phyloP scores from a whole-genome alignment of 2,888 invertebrate genomes.

The Archaeoteleia sp. region DNA sequence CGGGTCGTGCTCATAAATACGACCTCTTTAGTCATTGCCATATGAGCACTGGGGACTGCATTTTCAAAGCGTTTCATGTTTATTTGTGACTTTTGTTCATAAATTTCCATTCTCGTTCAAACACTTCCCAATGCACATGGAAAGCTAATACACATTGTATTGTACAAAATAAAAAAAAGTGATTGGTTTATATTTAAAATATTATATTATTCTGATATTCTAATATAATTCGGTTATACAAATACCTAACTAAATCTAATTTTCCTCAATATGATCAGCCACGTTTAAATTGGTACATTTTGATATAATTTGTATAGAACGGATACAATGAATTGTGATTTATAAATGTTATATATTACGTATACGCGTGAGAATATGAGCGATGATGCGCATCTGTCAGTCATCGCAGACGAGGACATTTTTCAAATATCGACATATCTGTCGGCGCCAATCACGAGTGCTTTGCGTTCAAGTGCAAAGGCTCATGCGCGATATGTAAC shows the following conservation, averaged over 20 bases:
- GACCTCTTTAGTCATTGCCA: not conserved
- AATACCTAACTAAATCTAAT: not conserved
- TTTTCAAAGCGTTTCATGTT: no score
- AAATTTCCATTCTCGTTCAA: not conserved
- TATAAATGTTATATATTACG: conserved; percentile 20
- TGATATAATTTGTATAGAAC: no score
- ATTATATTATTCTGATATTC: no score
- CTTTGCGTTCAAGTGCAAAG: conserved; percentile 28
- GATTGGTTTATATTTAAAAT: no score
- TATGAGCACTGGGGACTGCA: no score
- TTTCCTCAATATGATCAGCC: not conserved
- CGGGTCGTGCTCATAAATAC: no score
- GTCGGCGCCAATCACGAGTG: conserved; percentile 49
- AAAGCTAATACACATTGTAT: no score
- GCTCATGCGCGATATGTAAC: conserved; percentile 61
- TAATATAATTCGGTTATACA: no score
- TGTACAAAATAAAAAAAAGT: no score
- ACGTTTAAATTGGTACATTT: not conserved
- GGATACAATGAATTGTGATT: no score
- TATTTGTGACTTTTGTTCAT: not conserved
- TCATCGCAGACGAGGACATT: conserved; percentile 30
- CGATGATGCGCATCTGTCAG: conserved; percentile 31
- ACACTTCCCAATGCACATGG: no score
- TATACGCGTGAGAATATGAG: conserved; percentile 1
- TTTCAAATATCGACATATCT: conserved; percentile 52